phyloP scores from a whole-genome alignment of 2,888 invertebrate species.

The Protonemura montana region DNA sequence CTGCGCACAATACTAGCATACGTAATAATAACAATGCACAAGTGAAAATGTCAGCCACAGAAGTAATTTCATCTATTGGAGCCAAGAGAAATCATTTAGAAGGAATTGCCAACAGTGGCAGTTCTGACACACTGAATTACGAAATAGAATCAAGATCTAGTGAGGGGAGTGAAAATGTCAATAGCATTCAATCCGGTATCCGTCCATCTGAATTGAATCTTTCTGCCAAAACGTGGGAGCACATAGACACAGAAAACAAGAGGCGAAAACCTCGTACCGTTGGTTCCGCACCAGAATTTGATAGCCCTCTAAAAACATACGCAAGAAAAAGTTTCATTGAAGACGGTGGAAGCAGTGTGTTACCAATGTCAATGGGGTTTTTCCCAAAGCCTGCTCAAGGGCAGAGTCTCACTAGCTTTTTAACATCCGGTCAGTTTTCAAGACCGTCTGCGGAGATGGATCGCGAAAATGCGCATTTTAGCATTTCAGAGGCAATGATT shows the following conservation, averaged over 20 bases:
- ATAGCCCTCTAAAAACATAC: conserved; percentile 60
- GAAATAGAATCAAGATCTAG: conserved; percentile 49
- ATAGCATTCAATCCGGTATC: neutral
- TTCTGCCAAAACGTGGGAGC: conserved; percentile 43
- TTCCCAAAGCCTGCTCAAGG: conserved; percentile 71
- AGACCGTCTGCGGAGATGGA: conserved; percentile 79
- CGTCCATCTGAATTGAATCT: conserved; percentile 48
- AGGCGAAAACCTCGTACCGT: conserved; percentile 37
- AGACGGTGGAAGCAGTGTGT: conserved; percentile 66
- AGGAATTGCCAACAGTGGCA: conserved; percentile 50
- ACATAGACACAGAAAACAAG: neutral
- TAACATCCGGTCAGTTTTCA: conserved; percentile 75
- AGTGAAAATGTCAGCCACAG: neutral
- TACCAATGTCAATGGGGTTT: conserved; percentile 68
- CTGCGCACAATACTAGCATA: neutral
- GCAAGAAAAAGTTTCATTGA: conserved; percentile 66
- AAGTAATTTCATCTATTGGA: neutral
- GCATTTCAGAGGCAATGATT: conserved; percentile 83
- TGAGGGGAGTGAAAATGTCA: conserved; percentile 27
- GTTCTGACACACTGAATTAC: conserved; percentile 53
- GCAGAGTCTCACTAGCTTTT: conserved; percentile 75
- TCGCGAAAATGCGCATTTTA: conserved; percentile 86
- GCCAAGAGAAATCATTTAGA: neutral
- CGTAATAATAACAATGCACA: neutral
- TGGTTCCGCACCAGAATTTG: conserved; percentile 49